These are phyloP conservation scores for Yponomeuta evonymella DNA, from an alignment of 2,888 invertebrate species.

Conservation along the genomic window DNA sequence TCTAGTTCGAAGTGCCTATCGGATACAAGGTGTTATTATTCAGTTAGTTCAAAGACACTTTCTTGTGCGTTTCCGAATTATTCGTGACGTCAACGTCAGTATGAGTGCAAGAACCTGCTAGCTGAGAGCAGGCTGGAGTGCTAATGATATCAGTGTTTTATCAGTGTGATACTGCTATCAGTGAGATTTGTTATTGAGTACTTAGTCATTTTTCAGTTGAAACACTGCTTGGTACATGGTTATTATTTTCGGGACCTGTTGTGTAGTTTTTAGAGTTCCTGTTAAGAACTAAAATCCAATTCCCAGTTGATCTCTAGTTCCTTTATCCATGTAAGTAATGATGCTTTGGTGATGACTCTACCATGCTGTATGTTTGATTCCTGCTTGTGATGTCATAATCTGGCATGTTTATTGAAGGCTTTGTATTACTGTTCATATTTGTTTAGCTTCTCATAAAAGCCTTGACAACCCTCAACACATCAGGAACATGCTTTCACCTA, in stretches of 20 bases:
- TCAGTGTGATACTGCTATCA: constrained; percentile 15
- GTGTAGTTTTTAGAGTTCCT: neutral
- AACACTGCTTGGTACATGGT: neutral
- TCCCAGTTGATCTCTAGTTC: neutral
- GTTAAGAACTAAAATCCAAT: neutral
- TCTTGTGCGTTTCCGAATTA: constrained; percentile 38
- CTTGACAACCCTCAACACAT: neutral
- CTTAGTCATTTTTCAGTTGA: neutral
- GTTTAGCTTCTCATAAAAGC: neutral
- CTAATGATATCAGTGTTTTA: constrained; percentile 13
- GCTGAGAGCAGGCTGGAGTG: constrained; percentile 8
- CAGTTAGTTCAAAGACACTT: constrained; percentile 8
- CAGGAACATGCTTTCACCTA: no score
- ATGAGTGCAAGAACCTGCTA: constrained; percentile 39
- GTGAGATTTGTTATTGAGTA: constrained; percentile 2
- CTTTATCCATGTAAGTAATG: neutral
- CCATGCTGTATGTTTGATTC: neutral
- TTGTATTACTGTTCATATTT: neutral
- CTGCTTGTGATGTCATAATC: neutral
- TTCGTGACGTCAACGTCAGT: constrained; percentile 56
- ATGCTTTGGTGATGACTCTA: neutral
- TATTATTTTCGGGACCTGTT: neutral
- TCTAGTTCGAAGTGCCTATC: neutral
- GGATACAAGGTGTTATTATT: neutral
- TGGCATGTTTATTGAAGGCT: neutral